Conservation (phyloP, 2,113 vertebrate genomes). For the Petrocephalus zakoni region DNA sequence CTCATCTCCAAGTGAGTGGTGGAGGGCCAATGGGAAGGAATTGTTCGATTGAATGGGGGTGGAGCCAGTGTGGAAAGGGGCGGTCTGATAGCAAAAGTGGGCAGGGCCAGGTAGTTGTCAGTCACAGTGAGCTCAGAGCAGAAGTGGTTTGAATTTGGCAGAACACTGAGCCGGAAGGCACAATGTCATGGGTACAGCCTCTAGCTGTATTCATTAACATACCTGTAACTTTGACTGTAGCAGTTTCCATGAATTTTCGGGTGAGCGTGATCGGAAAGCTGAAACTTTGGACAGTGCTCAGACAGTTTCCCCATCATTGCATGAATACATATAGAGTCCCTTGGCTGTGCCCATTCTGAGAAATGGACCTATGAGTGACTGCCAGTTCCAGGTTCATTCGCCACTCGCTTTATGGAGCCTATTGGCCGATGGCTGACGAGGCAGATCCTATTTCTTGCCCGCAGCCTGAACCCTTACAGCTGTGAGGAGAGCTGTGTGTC, state of each 20-base stretch:
- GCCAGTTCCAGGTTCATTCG: not conserved
- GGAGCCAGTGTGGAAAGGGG: not conserved
- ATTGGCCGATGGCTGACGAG: not conserved
- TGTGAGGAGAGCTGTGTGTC: constrained; percentile 85
- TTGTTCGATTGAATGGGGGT: not conserved
- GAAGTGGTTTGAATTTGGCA: not conserved
- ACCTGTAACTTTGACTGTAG: constrained; percentile 33
- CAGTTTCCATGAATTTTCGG: constrained; percentile 28
- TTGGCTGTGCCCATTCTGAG: not conserved
- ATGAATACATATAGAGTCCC: too few species aligned
- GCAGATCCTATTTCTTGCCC: constrained; percentile 5
- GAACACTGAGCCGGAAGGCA: not conserved
- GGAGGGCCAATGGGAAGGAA: not conserved
- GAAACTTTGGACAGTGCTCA: too few species aligned
- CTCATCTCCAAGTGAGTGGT: constrained; percentile 74
- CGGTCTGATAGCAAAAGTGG: not conserved
- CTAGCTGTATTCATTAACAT: constrained; percentile 35
- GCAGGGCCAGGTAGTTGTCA: not conserved
- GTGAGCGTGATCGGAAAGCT: not conserved
- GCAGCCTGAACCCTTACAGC: constrained; percentile 89
- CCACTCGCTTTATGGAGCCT: not conserved
- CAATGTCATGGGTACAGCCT: not conserved
- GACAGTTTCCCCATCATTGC: too few species aligned
- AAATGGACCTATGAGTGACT: not conserved
- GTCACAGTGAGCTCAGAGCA: not conserved